Evolutionary conservation across 2,113 vertebrate species (phyloP).

Genomic region (Carollia perspicillata): DNA sequence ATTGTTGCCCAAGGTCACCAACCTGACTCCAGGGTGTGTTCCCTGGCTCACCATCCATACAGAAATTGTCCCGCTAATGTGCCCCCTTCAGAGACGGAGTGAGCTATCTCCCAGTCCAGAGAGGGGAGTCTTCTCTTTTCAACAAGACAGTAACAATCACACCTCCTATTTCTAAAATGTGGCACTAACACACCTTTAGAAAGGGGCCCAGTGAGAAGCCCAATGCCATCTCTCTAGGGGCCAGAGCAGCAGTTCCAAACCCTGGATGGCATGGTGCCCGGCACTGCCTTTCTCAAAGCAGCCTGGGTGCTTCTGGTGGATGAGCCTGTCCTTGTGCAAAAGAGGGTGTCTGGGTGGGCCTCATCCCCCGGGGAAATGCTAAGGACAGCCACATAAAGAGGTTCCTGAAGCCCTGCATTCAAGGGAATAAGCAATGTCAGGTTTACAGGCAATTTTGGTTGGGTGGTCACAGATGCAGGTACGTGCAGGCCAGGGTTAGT

Average conservation of each 20-base stretch:
- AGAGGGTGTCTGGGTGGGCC: neutral
- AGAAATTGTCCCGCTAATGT: neutral
- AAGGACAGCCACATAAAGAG: neutral
- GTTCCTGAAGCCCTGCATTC: neutral
- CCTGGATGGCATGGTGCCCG: rapidly evolving
- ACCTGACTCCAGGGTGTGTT: neutral
- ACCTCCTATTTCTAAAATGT: neutral
- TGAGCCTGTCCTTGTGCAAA: neutral
- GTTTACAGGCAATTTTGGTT: neutral
- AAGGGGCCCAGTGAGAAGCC: neutral
- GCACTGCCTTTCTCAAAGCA: rapidly evolving
- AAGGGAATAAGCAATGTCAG: neutral
- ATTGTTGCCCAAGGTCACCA: neutral
- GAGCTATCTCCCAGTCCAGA: neutral
- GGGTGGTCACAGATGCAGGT: neutral
- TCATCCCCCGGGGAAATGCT: neutral
- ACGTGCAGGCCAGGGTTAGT: neutral
- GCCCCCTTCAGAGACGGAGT: neutral
- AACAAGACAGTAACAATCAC: neutral
- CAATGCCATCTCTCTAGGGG: neutral
- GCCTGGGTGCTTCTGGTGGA: neutral
- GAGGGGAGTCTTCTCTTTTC: neutral
- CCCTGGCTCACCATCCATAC: neutral
- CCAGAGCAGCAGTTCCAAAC: neutral
- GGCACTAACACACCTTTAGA: neutral